Conservation (phyloP, 2,113 vertebrate genomes). For the Oreochromis aureus region DNA sequence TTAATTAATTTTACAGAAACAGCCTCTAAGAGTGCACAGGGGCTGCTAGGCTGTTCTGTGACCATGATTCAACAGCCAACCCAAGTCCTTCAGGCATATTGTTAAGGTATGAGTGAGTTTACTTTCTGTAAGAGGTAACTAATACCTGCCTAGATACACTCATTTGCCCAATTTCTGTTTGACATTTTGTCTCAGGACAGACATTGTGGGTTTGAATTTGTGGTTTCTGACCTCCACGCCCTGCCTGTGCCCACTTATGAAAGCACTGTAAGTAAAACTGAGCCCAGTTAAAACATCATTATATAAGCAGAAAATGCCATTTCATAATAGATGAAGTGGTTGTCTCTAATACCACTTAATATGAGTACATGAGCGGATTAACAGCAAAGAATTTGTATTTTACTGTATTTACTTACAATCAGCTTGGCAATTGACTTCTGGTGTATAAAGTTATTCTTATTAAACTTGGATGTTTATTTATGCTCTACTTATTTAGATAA, state of each 20-base stretch:
- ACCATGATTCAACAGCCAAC: neutral
- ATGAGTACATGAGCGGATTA: neutral
- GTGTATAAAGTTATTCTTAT: neutral
- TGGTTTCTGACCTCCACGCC: neutral
- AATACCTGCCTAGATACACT: neutral
- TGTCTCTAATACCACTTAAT: constrained; percentile 16
- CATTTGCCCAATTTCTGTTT: neutral
- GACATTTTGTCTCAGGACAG: neutral
- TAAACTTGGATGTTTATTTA: neutral
- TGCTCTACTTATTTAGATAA: neutral
- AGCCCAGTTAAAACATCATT: constrained; percentile 19
- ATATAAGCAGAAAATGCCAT: constrained; percentile 53
- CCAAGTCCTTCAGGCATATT: neutral
- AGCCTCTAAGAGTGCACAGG: neutral
- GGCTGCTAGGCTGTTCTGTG: neutral
- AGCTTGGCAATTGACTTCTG: neutral
- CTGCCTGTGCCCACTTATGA: neutral
- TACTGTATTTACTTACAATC: neutral
- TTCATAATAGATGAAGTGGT: constrained; percentile 40
- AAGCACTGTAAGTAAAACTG: constrained; percentile 11
- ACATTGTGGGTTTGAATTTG: neutral
- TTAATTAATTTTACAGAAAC: neutral
- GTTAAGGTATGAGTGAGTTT: neutral
- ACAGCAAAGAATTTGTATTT: neutral
- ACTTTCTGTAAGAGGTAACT: neutral